Evolutionary conservation across 2,113 vertebrate species (phyloP).

Genomic region (Tenebrosternarchus preto): DNA sequence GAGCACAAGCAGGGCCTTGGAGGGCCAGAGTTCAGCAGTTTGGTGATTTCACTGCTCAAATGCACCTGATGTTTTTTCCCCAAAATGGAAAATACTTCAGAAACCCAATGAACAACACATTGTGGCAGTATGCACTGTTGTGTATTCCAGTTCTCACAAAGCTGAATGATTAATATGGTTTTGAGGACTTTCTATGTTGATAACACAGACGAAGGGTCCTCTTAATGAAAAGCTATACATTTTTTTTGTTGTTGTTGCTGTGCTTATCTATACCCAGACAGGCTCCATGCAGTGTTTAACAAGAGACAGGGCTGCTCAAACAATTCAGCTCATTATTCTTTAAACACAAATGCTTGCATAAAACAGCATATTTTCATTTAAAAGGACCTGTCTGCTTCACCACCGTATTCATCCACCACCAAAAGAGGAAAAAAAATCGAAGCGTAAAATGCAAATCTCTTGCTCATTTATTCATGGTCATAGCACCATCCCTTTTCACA

Average conservation of each 20-base stretch:
- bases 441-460: constrained; percentile 59
- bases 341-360: constrained; percentile 55
- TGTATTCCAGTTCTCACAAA: neutral
- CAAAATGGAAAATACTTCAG: constrained; percentile 29
- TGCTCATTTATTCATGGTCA: constrained; percentile 39
- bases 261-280: constrained; percentile 65
- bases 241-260: constrained; percentile 41
- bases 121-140: constrained; percentile 11
- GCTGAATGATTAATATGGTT: constrained; percentile 10
- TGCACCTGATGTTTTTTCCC: too few species aligned
- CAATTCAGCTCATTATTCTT: constrained; percentile 62
- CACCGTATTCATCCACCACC: constrained; percentile 31
- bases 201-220: constrained; percentile 41
- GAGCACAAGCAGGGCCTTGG: neutral
- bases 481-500: constrained; percentile 28
- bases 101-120: neutral
- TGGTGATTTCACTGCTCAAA: too few species aligned
- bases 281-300: constrained; percentile 63
- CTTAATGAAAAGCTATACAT: constrained; percentile 56
- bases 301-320: constrained; percentile 64
- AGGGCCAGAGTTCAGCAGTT: too few species aligned
- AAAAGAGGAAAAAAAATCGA: constrained; percentile 63
- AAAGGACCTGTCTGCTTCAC: constrained; percentile 23
- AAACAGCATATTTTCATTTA: constrained; percentile 52
- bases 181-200: constrained; percentile 43